Evolutionary conservation across 2,113 vertebrate species (phyloP).

Genomic region (Toxotes chatareus): DNA sequence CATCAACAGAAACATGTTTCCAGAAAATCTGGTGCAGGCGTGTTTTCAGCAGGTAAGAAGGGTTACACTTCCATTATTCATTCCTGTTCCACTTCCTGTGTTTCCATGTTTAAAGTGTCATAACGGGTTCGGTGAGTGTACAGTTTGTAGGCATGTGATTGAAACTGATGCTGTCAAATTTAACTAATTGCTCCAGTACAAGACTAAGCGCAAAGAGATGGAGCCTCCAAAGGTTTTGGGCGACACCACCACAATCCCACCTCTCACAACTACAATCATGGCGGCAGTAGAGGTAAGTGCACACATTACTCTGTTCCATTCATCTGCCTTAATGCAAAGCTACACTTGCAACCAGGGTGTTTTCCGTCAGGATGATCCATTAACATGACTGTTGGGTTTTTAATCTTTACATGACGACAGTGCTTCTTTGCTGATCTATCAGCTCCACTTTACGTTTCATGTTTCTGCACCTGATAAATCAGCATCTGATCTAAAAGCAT

Average conservation of each 20-base stretch:
- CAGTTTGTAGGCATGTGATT: accelerated
- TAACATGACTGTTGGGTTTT: background rate
- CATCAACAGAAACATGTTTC: constrained; percentile 95
- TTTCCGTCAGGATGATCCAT: background rate
- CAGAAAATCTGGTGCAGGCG: constrained; percentile 97
- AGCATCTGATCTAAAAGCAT: constrained; percentile 23
- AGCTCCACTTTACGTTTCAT: constrained; percentile 29
- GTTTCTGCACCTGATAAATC: constrained; percentile 53
- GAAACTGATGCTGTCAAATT: background rate
- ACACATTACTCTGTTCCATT: accelerated
- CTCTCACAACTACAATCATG: constrained; percentile 76
- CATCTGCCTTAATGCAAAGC: background rate
- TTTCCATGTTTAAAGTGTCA: background rate
- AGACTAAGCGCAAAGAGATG: constrained; percentile 92
- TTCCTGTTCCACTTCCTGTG: background rate
- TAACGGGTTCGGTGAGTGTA: background rate
- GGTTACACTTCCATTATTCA: background rate
- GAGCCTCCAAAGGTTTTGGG: constrained; percentile 55
- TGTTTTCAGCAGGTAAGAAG: constrained; percentile 95
- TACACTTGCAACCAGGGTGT: background rate
- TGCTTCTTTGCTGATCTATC: constrained; percentile 14
- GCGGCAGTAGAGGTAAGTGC: constrained; percentile 76
- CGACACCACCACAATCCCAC: constrained; percentile 73
- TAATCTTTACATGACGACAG: constrained; percentile 12
- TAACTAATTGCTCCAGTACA: constrained; percentile 86